phyloP scores from a whole-genome alignment of 2,888 invertebrate species.

The Perizoma affinitatum region DNA sequence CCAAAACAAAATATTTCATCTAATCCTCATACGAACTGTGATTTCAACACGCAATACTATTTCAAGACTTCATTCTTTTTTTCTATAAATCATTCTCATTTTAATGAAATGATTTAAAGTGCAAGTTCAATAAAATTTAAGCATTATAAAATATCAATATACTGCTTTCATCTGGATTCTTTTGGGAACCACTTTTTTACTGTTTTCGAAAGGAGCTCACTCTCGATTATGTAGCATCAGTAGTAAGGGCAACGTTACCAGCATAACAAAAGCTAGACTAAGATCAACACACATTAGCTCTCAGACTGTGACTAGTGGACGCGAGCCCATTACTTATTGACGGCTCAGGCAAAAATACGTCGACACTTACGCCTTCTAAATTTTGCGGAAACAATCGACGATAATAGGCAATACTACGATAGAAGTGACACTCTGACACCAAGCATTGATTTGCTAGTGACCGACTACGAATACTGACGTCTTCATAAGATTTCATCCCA shows the following conservation, averaged over 20 bases:
- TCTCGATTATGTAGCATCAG: background rate
- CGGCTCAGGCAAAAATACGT: conserved; percentile 72
- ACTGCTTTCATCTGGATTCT: no score
- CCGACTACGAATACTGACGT: no score
- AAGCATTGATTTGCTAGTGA: no score
- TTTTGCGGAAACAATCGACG: conserved; percentile 25
- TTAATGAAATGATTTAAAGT: no score
- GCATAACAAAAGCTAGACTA: conserved; percentile 61
- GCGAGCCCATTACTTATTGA: conserved; percentile 72
- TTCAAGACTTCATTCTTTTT: background rate
- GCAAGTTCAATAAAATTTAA: no score
- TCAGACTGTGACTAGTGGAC: conserved; percentile 63
- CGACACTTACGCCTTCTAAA: conserved; percentile 50
- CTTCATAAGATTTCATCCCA: no score
- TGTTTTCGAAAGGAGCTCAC: background rate
- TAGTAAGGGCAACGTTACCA: conserved; percentile 47
- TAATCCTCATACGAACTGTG: conserved; percentile 1
- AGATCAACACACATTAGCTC: conserved; percentile 78
- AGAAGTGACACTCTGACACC: conserved; percentile 17
- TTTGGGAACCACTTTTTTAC: background rate
- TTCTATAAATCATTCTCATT: no score
- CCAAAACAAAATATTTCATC: background rate
- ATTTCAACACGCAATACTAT: background rate
- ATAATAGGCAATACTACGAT: background rate
- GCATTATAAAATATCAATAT: no score